Evolutionary conservation across 1,140 invertebrate species (phyloP), one percentile per base, ranked within the genome.

Genomic region (Drosophila tani): DNA sequence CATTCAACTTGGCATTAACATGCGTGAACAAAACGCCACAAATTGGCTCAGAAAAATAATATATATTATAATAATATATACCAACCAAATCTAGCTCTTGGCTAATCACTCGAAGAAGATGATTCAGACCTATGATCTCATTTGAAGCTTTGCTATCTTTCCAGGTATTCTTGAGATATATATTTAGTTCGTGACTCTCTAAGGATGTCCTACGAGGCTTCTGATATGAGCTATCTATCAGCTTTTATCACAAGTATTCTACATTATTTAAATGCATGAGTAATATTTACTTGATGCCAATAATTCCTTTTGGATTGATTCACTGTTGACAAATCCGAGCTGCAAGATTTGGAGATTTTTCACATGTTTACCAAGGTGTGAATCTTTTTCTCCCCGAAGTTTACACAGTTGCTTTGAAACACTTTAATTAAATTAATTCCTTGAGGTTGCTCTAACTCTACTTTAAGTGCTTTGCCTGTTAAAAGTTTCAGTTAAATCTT

Each of bases 1-100:
- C 83, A 82, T 87, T 86, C 82, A 86, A 86, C 82, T 65, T 79
- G 81, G 19, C 57, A 47, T 62, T 53, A 60, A 46, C n/a, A 24
- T 49, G 41, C 45, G 71, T 38, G 21, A 24, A 45, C 38, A n/a
- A 68, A 67, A 65, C 50, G 51, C 63, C 46, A 35, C 46, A 50
- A 21, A 55, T 62, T 47, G 21, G n/a, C 15, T 41, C 12, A 17
- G 5, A n/a, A 66, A 65, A 57, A 62, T 40, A 57, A 70, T 55
- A 43, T 21, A 40, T 51, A 50, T 17, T n/a, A 27, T 12, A 19
- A 32, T 21, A 46, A 29, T 14, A 11, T 21, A 5, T 29, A 21
- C 3, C 8, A 43, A 43, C 1, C 32, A 14, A 38, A 64, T 46
- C 59, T 29, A 67, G 64, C 17, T 64, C 14, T 24, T 40, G 65